Conservation (phyloP, 1,140 invertebrate genomes). For the Nylanderia fulva region DNA sequence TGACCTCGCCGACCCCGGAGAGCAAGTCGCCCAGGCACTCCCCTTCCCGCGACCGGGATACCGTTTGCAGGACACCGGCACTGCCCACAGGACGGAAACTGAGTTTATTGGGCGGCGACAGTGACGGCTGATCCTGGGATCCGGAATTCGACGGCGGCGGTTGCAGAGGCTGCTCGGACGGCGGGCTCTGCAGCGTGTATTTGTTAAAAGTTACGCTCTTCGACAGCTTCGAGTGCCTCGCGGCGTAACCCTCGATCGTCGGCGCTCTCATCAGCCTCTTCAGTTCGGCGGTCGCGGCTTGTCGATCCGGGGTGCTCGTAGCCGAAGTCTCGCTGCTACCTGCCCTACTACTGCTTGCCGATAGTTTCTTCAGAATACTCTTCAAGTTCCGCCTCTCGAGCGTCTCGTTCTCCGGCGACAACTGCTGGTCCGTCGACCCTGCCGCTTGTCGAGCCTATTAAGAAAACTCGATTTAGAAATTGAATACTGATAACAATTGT, state of each 20-base stretch:
- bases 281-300: constrained; percentile 86
- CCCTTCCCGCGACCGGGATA: constrained; percentile 86
- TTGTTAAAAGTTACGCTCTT: constrained; percentile 96
- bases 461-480: background rate
- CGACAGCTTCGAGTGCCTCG: constrained; percentile 93
- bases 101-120: constrained; percentile 84
- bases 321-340: constrained; percentile 83
- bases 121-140: constrained; percentile 76
- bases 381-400: constrained; percentile 92
- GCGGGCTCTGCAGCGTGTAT: constrained; percentile 93
- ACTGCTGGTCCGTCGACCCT: constrained; percentile 66
- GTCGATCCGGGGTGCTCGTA: constrained; percentile 81
- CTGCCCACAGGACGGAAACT: constrained; percentile 84
- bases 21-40: constrained; percentile 92
- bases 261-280: constrained; percentile 91
- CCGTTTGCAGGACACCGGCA: constrained; percentile 77
- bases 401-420: constrained; percentile 93
- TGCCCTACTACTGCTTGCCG: constrained; percentile 87
- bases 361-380: constrained; percentile 94
- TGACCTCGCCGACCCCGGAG: constrained; percentile 91
- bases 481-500: background rate
- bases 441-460: constrained; percentile 31
- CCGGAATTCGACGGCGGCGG: constrained; percentile 73
- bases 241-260: constrained; percentile 94
- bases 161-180: constrained; percentile 83